Evolutionary conservation across 2,113 vertebrate genomes (phyloP).

Genomic region (Lonchura striata): DNA sequence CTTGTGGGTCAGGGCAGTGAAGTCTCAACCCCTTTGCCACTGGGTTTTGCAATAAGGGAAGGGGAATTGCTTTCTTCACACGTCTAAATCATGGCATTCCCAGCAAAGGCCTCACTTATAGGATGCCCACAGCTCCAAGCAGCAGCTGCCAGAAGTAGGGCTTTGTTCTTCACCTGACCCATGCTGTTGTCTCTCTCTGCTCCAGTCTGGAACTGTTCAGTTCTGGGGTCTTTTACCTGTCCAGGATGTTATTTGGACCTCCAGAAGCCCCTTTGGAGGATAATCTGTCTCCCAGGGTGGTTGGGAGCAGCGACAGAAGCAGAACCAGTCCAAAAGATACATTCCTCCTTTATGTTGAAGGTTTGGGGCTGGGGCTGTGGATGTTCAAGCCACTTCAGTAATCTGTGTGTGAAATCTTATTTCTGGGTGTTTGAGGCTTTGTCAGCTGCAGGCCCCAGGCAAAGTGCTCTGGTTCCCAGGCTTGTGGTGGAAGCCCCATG

Average conservation of each 20-base stretch:
- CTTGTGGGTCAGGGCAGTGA: not conserved
- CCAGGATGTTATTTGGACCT: not conserved
- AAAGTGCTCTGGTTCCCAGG: not conserved
- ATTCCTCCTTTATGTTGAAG: not conserved
- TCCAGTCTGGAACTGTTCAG: not conserved
- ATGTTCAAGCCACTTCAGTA: not conserved
- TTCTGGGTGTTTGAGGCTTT: not conserved
- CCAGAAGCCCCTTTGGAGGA: not conserved
- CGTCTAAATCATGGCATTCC: not conserved
- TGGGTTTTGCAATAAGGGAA: fast-evolving
- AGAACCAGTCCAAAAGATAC: not conserved
- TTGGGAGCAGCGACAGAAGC: not conserved
- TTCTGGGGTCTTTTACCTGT: not conserved
- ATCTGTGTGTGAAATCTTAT: not conserved
- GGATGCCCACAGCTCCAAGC: not conserved
- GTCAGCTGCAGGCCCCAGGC: not conserved
- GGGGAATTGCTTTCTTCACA: not conserved
- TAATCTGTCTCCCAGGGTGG: not conserved
- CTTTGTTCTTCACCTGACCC: not conserved
- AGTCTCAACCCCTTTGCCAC: not conserved
- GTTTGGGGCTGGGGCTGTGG: not conserved
- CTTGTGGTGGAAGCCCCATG: not conserved
- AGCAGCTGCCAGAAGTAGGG: fast-evolving
- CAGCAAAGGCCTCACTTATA: not conserved
- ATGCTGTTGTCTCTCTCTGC: not conserved